Conservation (phyloP, 2,888 invertebrate species). For the Hemithea aestivaria region DNA sequence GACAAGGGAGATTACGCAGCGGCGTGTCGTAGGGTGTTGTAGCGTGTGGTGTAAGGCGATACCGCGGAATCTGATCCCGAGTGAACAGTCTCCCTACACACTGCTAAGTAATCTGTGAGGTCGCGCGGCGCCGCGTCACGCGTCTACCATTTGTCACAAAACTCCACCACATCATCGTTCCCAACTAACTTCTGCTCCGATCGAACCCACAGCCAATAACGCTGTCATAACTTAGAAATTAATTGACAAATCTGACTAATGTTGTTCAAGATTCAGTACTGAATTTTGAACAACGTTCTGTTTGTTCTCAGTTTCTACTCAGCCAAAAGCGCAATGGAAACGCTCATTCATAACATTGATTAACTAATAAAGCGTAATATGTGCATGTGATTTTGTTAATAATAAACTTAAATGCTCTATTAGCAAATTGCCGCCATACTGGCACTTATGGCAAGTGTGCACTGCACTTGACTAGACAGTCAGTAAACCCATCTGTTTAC, state of each 20-base stretch:
- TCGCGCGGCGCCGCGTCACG: conserved; percentile 38
- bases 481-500: conserved; percentile 34
- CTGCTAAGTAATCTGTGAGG: conserved; percentile 16
- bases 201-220: conserved; percentile 23
- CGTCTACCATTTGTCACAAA: conserved; percentile 55
- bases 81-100: not conserved
- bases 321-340: too few relatives aligned
- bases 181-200: conserved; percentile 25
- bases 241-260: conserved; percentile 12
- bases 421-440: too few relatives aligned
- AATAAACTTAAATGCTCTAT: not conserved
- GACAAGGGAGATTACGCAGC: conserved; percentile 43
- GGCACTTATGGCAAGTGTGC: not conserved
- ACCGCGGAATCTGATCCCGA: conserved; percentile 39
- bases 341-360: too few relatives aligned
- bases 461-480: conserved; percentile 26
- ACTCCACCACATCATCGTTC: conserved; percentile 33
- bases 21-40: conserved; percentile 32
- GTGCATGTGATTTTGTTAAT: too few relatives aligned
- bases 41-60: conserved; percentile 43
- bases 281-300: conserved; percentile 5
- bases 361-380: too few relatives aligned
- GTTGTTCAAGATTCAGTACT: conserved; percentile 6
- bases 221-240: conserved; percentile 12
- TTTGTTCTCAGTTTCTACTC: too few relatives aligned